These are phyloP conservation scores for Pachyseris speciosa DNA, from an alignment of 64 coral and sea anemone genomes.

Conservation along the genomic window DNA sequence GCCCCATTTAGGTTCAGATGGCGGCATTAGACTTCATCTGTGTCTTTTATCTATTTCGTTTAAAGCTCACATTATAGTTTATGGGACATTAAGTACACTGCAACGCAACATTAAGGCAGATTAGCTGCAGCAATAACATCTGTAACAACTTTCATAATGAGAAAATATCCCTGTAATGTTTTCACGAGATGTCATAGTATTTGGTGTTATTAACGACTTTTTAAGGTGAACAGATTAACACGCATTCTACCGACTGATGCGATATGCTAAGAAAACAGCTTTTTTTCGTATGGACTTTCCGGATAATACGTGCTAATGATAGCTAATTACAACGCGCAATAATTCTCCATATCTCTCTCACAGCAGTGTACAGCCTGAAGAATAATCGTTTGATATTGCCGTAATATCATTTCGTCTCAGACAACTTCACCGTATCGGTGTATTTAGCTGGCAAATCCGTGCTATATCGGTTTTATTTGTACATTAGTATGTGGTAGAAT, in stretches of 20 bases:
- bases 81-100: conserved; percentile 15
- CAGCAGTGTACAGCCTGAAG: neutral
- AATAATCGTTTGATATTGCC: neutral
- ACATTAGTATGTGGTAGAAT: neutral
- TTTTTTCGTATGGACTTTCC: conserved; percentile 18
- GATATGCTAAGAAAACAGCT: neutral
- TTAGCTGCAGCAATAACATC: conserved; percentile 44
- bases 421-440: neutral
- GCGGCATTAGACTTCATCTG: neutral
- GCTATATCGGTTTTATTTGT: neutral
- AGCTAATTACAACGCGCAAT: conserved; percentile 27
- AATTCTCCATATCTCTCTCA: neutral
- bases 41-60: neutral
- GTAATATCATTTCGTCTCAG: neutral
- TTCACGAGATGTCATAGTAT: conserved; percentile 80
- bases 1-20: neutral
- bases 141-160: conserved; percentile 89
- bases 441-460: neutral
- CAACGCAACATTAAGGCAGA: conserved; percentile 6
- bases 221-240: conserved; percentile 47
- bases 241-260: conserved; percentile 10
- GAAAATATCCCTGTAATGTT: conserved; percentile 66
- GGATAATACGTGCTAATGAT: conserved; percentile 43
- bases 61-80: neutral
- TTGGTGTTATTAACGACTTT: conserved; percentile 41